phyloP scores from a whole-genome alignment of 2,797 vertebrate genomes.

The Cyclura pinguis region DNA sequence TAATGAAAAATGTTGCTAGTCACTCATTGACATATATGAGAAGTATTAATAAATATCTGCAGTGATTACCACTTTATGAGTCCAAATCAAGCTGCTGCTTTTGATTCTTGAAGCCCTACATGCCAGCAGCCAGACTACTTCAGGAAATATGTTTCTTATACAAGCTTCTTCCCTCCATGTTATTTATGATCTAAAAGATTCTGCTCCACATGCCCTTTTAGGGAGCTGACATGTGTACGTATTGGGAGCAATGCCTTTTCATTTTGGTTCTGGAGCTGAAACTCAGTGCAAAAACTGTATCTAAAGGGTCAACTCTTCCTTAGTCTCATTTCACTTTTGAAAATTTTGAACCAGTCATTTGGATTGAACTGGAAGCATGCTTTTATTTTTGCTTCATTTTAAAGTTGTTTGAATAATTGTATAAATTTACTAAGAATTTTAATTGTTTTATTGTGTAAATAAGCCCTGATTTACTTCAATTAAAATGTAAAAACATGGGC shows the following conservation, averaged over 20 bases:
- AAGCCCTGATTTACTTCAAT: too few relatives aligned
- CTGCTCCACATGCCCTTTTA: background rate
- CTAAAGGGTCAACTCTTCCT: background rate
- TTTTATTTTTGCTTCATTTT: background rate
- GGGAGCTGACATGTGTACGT: background rate
- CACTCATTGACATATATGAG: background rate
- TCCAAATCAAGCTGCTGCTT: background rate
- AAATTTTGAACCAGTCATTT: background rate
- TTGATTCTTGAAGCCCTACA: background rate
- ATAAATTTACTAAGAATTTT: background rate
- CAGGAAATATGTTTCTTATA: background rate
- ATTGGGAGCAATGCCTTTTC: background rate
- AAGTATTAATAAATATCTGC: background rate
- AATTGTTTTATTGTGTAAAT: background rate
- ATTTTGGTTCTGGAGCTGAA: background rate
- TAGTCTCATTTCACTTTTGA: background rate
- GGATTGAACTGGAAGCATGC: too few relatives aligned
- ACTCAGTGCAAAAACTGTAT: background rate
- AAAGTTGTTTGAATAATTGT: background rate
- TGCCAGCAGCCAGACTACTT: background rate
- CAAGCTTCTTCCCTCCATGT: background rate
- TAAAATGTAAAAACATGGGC: too few relatives aligned
- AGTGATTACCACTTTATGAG: background rate
- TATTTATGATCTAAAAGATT: background rate
- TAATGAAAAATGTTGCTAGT: background rate